These are phyloP conservation scores for Zosterops borbonicus DNA, from an alignment of 2,113 vertebrate genomes.

Conservation along the genomic window DNA sequence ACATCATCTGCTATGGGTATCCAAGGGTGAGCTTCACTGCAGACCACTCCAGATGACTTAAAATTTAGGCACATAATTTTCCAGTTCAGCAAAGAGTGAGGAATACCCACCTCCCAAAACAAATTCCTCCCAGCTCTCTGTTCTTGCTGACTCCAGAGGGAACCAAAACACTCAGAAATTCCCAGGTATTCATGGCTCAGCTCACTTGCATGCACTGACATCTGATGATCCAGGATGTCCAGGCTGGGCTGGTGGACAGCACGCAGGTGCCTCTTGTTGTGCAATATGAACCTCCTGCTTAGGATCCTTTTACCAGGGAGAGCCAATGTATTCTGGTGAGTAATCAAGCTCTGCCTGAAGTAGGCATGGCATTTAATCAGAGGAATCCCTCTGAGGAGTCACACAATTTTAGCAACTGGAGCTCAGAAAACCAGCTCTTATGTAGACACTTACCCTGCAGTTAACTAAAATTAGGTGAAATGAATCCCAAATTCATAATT, in stretches of 20 bases:
- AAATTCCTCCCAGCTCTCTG: neutral
- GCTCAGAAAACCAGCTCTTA: neutral
- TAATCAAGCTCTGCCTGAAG: neutral
- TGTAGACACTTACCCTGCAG: neutral
- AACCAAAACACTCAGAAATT: neutral
- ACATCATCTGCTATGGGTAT: neutral
- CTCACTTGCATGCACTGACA: neutral
- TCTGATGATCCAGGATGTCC: neutral
- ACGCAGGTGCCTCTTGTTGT: neutral
- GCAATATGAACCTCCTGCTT: accelerated
- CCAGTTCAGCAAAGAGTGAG: neutral
- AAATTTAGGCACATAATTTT: neutral
- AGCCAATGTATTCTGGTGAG: neutral
- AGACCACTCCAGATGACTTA: neutral
- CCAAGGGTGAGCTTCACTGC: neutral
- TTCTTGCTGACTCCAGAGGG: neutral
- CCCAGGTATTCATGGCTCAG: neutral
- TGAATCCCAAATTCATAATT: neutral
- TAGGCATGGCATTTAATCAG: neutral
- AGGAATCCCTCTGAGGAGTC: neutral
- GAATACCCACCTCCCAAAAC: neutral
- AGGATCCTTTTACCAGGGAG: neutral
- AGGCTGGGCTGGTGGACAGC: accelerated
- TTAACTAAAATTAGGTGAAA: neutral
- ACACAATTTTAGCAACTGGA: neutral